phyloP scores from a whole-genome alignment of 2,797 vertebrate genomes.

The Neosalanx taihuensis region DNA sequence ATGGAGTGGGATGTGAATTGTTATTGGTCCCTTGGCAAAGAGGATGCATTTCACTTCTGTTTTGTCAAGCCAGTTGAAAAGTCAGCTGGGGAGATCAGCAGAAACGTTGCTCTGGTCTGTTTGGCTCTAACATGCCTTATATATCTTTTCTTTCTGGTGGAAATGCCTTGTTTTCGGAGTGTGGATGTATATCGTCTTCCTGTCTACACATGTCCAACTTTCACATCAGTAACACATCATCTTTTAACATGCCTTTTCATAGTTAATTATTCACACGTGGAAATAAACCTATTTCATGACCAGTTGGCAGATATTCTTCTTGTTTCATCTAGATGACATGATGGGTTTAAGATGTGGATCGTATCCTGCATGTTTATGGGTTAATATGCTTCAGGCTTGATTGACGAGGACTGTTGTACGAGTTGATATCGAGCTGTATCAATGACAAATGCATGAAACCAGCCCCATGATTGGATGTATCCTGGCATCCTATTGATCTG shows the following conservation, averaged over 20 bases:
- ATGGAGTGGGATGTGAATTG: not conserved
- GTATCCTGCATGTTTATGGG: not conserved
- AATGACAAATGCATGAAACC: slow-evolving; percentile 4
- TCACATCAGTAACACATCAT: slow-evolving; percentile 21
- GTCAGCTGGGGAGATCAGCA: slow-evolving; percentile 32
- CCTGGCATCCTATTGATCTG: not conserved
- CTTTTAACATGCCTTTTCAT: slow-evolving; percentile 46
- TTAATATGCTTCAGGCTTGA: not conserved
- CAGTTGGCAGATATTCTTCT: slow-evolving; percentile 7
- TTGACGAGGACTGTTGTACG: not conserved
- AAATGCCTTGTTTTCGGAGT: slow-evolving; percentile 44
- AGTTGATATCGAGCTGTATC: not conserved
- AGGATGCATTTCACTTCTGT: slow-evolving; percentile 20
- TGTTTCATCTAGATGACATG: not conserved
- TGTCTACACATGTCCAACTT: slow-evolving; percentile 33
- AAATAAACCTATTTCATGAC: slow-evolving; percentile 51
- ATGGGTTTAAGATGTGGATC: not conserved
- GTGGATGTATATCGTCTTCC: slow-evolving; percentile 36
- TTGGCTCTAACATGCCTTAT: slow-evolving; percentile 51
- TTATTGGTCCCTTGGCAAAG: not conserved
- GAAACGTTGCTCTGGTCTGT: slow-evolving; percentile 32
- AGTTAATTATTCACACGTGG: slow-evolving; percentile 35
- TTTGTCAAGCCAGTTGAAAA: slow-evolving; percentile 7
- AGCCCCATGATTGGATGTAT: slow-evolving; percentile 3
- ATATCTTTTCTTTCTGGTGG: slow-evolving; percentile 46